These are phyloP conservation scores for Leuctra nigra DNA, from an alignment of 2,888 invertebrate genomes.

Conservation along the genomic window DNA sequence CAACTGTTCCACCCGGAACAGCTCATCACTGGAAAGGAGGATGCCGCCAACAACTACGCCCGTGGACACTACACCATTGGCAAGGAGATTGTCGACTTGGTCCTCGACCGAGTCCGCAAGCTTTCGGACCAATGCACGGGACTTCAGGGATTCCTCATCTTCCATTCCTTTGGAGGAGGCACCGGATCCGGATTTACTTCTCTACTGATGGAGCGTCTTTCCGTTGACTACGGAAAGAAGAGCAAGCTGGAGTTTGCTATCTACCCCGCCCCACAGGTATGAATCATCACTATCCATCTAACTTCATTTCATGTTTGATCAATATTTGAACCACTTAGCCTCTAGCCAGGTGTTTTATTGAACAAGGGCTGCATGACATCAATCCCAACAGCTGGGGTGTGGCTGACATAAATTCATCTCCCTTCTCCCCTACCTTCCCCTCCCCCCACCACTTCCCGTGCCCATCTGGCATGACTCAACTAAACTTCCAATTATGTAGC, in stretches of 20 bases:
- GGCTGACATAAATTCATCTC: too few relatives aligned
- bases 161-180: slow-evolving; percentile 69
- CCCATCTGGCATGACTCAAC: too few relatives aligned
- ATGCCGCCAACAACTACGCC: slow-evolving; percentile 24
- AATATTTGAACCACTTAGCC: too few relatives aligned
- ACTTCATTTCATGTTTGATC: too few relatives aligned
- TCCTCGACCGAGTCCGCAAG: slow-evolving; percentile 80
- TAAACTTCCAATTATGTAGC: too few relatives aligned
- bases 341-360: too few relatives aligned
- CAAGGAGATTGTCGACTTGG: slow-evolving; percentile 87
- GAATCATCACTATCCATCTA: too few relatives aligned
- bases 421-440: too few relatives aligned
- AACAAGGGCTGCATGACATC: too few relatives aligned
- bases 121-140: slow-evolving; percentile 81
- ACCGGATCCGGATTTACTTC: slow-evolving; percentile 54
- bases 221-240: slow-evolving; percentile 55
- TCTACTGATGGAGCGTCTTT: slow-evolving; percentile 51
- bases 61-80: slow-evolving; percentile 97
- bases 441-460: too few relatives aligned
- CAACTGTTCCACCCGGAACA: slow-evolving; percentile 48
- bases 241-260: slow-evolving; percentile 52
- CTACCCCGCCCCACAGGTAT: slow-evolving; percentile 50
- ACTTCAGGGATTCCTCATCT: slow-evolving; percentile 75
- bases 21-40: slow-evolving; percentile 23
- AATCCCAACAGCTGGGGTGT: too few relatives aligned